A percentile compares a stretch with the other conserved stretches of the same genome.
phyloP scores from a whole-genome alignment of 2,797 vertebrate species.

The Anabacerthia variegaticeps region DNA sequence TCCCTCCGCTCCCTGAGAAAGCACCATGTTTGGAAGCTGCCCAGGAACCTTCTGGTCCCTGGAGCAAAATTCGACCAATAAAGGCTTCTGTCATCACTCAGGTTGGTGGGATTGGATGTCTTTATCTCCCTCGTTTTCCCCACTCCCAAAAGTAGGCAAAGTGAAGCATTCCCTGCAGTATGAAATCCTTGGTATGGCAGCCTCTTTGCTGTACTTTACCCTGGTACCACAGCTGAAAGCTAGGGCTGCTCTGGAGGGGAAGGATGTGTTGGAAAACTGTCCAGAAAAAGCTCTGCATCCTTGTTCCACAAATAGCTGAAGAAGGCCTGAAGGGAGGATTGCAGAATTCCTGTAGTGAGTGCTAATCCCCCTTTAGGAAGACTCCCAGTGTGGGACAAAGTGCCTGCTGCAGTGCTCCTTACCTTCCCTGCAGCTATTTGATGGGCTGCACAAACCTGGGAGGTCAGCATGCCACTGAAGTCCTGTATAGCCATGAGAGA shows the following conservation, averaged over 20 bases:
- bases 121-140: neutral
- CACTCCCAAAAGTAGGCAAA: neutral
- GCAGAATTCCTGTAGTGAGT: neutral
- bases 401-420: neutral
- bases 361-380: neutral
- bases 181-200: neutral
- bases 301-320: neutral
- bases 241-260: neutral
- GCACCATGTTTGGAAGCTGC: conserved; percentile 86
- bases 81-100: conserved; percentile 99
- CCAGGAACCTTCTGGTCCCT: conserved; percentile 90
- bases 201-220: neutral
- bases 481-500: neutral
- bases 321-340: neutral
- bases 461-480: neutral
- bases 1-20: conserved; percentile 98
- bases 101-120: conserved; percentile 74
- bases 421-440: neutral
- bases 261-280: neutral
- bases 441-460: neutral
- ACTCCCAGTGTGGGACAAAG: neutral
- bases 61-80: conserved; percentile 96
- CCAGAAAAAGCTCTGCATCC: neutral
- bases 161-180: neutral
- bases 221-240: neutral